A percentile compares a stretch with the other conserved stretches of the same genome.
Evolutionary conservation across 1,140 invertebrate genomes (phyloP).

Genomic region (Papilio aristodemus): DNA sequence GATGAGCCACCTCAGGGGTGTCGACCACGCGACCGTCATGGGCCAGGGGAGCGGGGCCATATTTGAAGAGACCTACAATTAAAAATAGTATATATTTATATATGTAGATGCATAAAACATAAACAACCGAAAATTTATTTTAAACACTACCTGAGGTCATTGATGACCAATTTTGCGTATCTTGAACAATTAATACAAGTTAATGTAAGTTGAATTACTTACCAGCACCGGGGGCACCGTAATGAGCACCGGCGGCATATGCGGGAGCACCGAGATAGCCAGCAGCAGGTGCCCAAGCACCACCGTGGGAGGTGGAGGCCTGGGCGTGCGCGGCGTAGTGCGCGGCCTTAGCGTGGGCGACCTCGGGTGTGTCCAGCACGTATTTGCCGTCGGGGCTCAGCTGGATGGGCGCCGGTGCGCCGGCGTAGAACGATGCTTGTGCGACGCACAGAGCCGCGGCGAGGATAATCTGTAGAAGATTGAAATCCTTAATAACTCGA

Average conservation of each 20-base stretch:
- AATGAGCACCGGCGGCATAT: constrained; percentile 64
- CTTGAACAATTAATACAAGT: too few species aligned
- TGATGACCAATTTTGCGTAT: too few species aligned
- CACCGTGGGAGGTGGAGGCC: constrained; percentile 62
- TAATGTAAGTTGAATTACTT: constrained; percentile 16
- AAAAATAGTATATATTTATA: background rate
- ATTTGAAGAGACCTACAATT: constrained; percentile 66
- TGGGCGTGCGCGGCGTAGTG: constrained; percentile 71
- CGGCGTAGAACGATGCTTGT: constrained; percentile 72
- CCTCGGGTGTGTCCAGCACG: constrained; percentile 74
- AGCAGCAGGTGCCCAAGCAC: constrained; percentile 64
- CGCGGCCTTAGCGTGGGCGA: constrained; percentile 74
- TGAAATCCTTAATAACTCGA: too few species aligned
- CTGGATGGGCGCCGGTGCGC: constrained; percentile 67
- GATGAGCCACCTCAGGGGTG: constrained; percentile 81
- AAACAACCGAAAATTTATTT: too few species aligned
- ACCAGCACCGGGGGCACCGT: constrained; percentile 74
- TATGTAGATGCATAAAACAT: too few species aligned
- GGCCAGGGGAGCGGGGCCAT: constrained; percentile 81
- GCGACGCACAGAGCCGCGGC: constrained; percentile 68
- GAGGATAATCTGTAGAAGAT: constrained; percentile 62
- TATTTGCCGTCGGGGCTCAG: constrained; percentile 74
- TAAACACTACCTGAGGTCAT: too few species aligned
- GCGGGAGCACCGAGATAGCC: constrained; percentile 56
- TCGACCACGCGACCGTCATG: constrained; percentile 81